Evolutionary conservation across 2,797 vertebrate genomes (phyloP).

Genomic region (Bradypodion pumilum): DNA sequence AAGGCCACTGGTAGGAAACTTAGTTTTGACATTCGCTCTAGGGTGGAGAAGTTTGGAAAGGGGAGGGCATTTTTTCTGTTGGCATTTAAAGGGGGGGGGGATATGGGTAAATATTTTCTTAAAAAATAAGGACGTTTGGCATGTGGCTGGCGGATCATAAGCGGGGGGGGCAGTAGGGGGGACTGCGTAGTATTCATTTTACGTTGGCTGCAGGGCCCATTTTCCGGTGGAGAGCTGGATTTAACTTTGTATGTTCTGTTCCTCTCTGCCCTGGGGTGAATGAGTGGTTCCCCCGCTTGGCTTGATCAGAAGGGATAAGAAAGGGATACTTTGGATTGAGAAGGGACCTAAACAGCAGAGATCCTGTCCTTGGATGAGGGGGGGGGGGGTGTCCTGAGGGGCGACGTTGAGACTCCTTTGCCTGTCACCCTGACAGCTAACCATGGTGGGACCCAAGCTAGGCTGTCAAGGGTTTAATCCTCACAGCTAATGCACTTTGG

Average conservation of each 20-base stretch:
- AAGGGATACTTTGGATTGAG: conserved; percentile 14
- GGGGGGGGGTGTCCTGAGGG: conserved; percentile 31
- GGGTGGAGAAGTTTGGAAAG: conserved; percentile 4
- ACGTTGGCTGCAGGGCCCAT: conserved; percentile 20
- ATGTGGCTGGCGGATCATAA: conserved; percentile 41
- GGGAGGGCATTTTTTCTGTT: conserved; percentile 8
- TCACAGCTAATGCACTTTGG: background rate
- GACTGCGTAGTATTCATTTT: conserved; percentile 8
- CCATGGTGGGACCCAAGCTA: background rate
- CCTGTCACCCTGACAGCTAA: conserved; percentile 14
- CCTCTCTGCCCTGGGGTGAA: background rate
- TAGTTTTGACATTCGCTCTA: conserved; percentile 32
- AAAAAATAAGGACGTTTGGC: conserved; percentile 48
- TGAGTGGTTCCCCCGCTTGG: conserved; percentile 17
- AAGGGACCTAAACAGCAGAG: conserved; percentile 3
- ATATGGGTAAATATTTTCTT: conserved; percentile 50
- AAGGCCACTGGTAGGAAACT: background rate
- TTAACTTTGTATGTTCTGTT: conserved; percentile 17
- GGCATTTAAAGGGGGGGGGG: background rate
- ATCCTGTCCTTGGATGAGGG: conserved; percentile 23
- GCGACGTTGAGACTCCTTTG: background rate
- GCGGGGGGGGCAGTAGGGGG: conserved; percentile 21
- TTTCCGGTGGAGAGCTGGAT: conserved; percentile 31
- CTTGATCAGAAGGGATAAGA: conserved; percentile 2
- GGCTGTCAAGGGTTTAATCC: conserved; percentile 3